phyloP scores from a whole-genome alignment of 2,797 vertebrate species.

The Anniella stebbinsi region DNA sequence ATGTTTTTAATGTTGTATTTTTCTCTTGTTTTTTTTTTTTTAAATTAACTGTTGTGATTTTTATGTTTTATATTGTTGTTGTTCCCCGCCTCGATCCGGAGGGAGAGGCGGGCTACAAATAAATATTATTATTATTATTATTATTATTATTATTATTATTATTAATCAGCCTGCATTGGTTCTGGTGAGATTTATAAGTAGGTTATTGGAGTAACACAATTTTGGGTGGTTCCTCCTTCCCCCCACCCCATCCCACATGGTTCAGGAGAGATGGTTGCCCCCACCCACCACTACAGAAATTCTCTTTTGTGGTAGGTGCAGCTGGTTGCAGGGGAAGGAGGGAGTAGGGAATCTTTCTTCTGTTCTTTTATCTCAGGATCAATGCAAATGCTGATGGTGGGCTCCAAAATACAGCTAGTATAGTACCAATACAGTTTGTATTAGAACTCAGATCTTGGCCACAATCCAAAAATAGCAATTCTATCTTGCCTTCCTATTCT shows the following conservation, averaged over 20 bases:
- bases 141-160: no score
- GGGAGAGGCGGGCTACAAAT: no score
- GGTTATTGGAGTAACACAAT: background rate
- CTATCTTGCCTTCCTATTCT: background rate
- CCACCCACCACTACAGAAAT: background rate
- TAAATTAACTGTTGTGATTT: no score
- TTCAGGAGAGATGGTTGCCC: no score
- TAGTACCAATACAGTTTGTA: background rate
- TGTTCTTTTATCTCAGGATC: background rate
- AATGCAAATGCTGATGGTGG: background rate
- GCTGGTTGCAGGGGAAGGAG: background rate
- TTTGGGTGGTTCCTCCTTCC: background rate
- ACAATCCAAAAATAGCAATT: background rate
- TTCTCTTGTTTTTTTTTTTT: no score
- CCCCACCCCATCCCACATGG: background rate
- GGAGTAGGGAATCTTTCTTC: background rate
- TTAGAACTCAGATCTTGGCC: background rate
- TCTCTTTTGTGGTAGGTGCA: background rate
- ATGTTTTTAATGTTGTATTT: no score
- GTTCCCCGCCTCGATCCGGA: no score
- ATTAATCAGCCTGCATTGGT: background rate
- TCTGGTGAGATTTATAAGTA: background rate
- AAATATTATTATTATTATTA: no score
- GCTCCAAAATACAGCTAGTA: background rate
- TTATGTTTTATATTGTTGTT: no score